Evolutionary conservation across 2,888 invertebrate species (phyloP), one percentile per base, ranked within the genome.

Genomic region (Drosophila diplacantha): DNA sequence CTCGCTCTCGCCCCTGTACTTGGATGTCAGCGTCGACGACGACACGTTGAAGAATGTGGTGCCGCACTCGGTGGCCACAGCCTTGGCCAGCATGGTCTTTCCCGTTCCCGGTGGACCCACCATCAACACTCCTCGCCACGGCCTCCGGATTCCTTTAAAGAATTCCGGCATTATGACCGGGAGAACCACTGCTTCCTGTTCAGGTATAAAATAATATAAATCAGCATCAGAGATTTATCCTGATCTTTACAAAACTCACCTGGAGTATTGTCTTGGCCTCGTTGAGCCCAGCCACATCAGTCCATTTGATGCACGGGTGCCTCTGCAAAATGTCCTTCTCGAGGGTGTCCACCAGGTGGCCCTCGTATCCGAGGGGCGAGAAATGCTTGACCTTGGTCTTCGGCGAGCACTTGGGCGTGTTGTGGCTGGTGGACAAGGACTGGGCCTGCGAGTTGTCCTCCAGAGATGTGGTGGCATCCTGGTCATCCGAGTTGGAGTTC

Each of bases 1-100:
- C 87, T 96, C 96, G 3, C 95, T 95, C 86, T 96, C 96, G 0
- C 96, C 96, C n/a, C 95, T 90, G 84, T 94, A 96, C 85, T 96
- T 96, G 1, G 95, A 95, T 0, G 95, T 95, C 37, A 96, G 90
- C 0, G 95, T 95, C 1, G 95, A 94, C 0, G 95, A 94, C 0
- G 95, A 95, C 0, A 97, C 95, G 85, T 95, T 93, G 88, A 96
- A 95, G 89, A 95, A 95, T 0, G 96, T 96, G 0, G 96, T 94
- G 46, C 93, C 92, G 85, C 95, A 96, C 87, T 96, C 96, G 0
- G 95, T 96, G 20, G 96, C 96, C 14, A 96, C 96, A 0, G 96
- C 96, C 76, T 95, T 92, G 2, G 95, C 95, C 67, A 95, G 88
- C 89, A 95, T 90, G 0, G 95, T 95, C 87, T 95, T 95, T 0